Evolutionary conservation across 2,888 invertebrate genomes (phyloP).

Genomic region (Fabriciana adippe): DNA sequence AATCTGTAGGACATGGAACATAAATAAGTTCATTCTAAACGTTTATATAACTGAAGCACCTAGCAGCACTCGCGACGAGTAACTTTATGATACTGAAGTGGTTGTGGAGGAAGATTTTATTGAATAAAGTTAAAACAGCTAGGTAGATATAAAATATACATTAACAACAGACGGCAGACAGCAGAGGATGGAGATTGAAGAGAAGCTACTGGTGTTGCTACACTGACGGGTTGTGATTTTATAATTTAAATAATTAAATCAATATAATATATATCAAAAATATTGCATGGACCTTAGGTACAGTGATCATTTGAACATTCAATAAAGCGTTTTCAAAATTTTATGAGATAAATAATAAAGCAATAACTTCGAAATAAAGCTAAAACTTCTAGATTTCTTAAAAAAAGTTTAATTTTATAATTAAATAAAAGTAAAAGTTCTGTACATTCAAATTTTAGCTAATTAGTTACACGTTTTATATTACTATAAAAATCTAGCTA

Average conservation of each 20-base stretch:
- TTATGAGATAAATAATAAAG: too few relatives aligned
- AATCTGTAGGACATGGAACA: slow-evolving; percentile 37
- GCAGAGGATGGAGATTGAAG: slow-evolving; percentile 37
- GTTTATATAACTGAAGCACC: slow-evolving; percentile 45
- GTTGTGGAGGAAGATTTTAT: slow-evolving; percentile 38
- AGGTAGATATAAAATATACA: slow-evolving; percentile 39
- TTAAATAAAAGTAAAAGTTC: too few relatives aligned
- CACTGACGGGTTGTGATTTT: background rate
- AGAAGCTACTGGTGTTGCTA: slow-evolving; percentile 40
- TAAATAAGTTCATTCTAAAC: slow-evolving; percentile 47
- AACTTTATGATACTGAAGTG: slow-evolving; percentile 38
- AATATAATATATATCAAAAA: background rate
- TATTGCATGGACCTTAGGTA: background rate
- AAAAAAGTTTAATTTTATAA: too few relatives aligned
- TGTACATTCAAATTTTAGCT: too few relatives aligned
- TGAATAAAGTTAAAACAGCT: slow-evolving; percentile 42
- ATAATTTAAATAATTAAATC: slow-evolving; percentile 7
- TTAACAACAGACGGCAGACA: slow-evolving; percentile 39
- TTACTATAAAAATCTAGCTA: too few relatives aligned
- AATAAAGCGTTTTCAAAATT: too few relatives aligned
- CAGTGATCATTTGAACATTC: too few relatives aligned
- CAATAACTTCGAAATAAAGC: too few relatives aligned
- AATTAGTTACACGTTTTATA: too few relatives aligned
- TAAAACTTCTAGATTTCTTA: too few relatives aligned
- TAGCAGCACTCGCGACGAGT: slow-evolving; percentile 55